These are phyloP conservation scores for Sinhomidia bicolor DNA, from an alignment of 2,888 invertebrate species.

Conservation along the genomic window DNA sequence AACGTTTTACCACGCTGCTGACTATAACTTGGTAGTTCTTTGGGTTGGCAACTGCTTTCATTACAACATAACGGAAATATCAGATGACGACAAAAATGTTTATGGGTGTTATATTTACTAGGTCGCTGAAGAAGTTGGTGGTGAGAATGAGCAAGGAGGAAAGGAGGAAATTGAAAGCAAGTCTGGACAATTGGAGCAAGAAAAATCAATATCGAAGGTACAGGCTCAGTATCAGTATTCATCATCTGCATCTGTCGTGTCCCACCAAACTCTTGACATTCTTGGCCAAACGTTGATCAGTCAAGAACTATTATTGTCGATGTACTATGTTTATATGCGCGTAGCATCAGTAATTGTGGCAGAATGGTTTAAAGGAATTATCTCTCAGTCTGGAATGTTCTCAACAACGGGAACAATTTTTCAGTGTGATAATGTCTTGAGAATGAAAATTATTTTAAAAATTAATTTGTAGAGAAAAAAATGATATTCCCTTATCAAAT, in stretches of 20 bases:
- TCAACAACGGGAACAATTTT: constrained; percentile 13
- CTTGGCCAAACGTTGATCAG: constrained; percentile 56
- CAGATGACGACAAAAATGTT: constrained; percentile 48
- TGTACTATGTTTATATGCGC: constrained; percentile 53
- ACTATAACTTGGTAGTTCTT: background rate
- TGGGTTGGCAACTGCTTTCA: background rate
- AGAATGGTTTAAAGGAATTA: constrained; percentile 37
- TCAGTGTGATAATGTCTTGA: constrained; percentile 20
- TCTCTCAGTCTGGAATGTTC: constrained; percentile 1
- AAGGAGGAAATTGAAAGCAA: constrained; percentile 38
- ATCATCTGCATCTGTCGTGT: constrained; percentile 56
- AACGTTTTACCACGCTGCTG: background rate
- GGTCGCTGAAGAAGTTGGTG: constrained; percentile 52
- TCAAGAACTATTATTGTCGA: constrained; percentile 56
- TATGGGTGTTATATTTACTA: constrained; percentile 62
- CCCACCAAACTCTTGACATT: constrained; percentile 53
- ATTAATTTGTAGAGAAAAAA: background rate
- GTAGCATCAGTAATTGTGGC: constrained; percentile 56
- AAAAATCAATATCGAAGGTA: constrained; percentile 66
- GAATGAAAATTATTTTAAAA: constrained; percentile 11
- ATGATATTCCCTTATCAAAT: background rate
- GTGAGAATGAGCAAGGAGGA: constrained; percentile 33
- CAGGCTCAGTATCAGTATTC: constrained; percentile 70
- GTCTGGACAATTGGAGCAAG: constrained; percentile 40
- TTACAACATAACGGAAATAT: constrained; percentile 5